These are phyloP conservation scores for Thunnus thynnus DNA, from an alignment of 2,113 vertebrate species.

Conservation along the genomic window DNA sequence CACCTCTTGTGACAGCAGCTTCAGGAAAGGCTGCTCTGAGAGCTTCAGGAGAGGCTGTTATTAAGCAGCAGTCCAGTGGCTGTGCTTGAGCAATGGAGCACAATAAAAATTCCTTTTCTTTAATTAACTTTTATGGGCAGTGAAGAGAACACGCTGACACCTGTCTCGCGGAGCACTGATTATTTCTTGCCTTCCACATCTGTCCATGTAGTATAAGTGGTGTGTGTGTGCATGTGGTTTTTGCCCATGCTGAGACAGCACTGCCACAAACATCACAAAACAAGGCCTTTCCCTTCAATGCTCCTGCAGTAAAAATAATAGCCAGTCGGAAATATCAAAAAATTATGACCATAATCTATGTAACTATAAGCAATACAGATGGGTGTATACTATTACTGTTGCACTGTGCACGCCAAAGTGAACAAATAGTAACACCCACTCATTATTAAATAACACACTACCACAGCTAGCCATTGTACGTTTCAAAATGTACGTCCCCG, in stretches of 20 bases:
- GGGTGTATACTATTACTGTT: constrained; percentile 1
- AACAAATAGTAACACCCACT: neutral
- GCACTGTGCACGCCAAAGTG: constrained; percentile 16
- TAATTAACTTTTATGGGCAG: constrained; percentile 85
- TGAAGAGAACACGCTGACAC: constrained; percentile 80
- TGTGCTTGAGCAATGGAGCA: constrained; percentile 61
- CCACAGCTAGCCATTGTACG: no score
- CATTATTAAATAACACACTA: no score
- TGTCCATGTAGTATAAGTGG: constrained; percentile 22
- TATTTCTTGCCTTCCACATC: constrained; percentile 63
- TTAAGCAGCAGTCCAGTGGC: constrained; percentile 68
- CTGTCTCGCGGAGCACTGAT: constrained; percentile 69
- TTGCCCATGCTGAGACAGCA: constrained; percentile 6
- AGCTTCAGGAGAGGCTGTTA: constrained; percentile 68
- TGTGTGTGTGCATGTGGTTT: constrained; percentile 21
- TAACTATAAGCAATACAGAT: constrained; percentile 21
- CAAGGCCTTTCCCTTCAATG: constrained; percentile 5
- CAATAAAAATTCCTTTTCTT: constrained; percentile 83
- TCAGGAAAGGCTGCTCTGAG: constrained; percentile 48
- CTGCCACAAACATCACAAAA: constrained; percentile 19
- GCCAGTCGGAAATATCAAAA: constrained; percentile 25
- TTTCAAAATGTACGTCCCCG: no score
- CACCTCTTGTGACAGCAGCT: constrained; percentile 72
- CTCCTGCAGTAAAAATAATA: constrained; percentile 22
- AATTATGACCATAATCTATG: constrained; percentile 15